Base-by-base conservation (phyloP, 2,113 vertebrate species). In the Percina caprodes region DNA sequence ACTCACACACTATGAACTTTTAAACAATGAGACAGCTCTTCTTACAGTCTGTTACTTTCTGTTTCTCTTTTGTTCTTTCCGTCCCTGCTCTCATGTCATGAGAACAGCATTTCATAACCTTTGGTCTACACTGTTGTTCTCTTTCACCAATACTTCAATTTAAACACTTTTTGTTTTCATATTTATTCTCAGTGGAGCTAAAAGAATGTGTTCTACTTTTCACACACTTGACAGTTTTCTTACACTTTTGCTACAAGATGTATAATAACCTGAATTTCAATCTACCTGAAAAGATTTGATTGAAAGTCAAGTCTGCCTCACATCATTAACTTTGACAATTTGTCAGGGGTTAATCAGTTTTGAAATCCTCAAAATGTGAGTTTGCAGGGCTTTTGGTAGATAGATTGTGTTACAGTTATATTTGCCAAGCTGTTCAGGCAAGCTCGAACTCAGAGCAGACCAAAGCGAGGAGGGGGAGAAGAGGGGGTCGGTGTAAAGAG, bases 351-450 rank as follows among this genome's bases (percentile, higher is more conserved):
- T 83, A 86, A 84, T 91, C 74, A 69, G 58, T 61, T 30, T 74
- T 56, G 51, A 68, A 75, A 79, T 80, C 74, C 61, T 85, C 63
- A 30, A 79, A 82, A 74, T 67, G 46, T 63, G 60, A 72, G 77
- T 80, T 86, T 75, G 15, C 10, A 21, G n/a, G 30, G 60, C 54
- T 16, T 52, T 74, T 0, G 63, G 52, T 81, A 23, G 63, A 72
- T 68, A 76, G 84, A 89, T 87, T 82, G 74, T 79, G 18, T 82
- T 55, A 14, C 55, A 42, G 46, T 1, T 16, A 55, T 26, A 51
- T 69, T 21, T 52, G 69, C 59, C 84, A 76, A 82, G 58, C 78
- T 86, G 69, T 79, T 69, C 69, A 83, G 85, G 67, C 85, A 89
- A 82, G 86, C 84, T 86, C 2, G 26, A 81, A 81, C 77, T 67